Evolutionary conservation across 2,113 vertebrate species (phyloP), one percentile per base, ranked within the genome.

Genomic region (Suricata suricatta): DNA sequence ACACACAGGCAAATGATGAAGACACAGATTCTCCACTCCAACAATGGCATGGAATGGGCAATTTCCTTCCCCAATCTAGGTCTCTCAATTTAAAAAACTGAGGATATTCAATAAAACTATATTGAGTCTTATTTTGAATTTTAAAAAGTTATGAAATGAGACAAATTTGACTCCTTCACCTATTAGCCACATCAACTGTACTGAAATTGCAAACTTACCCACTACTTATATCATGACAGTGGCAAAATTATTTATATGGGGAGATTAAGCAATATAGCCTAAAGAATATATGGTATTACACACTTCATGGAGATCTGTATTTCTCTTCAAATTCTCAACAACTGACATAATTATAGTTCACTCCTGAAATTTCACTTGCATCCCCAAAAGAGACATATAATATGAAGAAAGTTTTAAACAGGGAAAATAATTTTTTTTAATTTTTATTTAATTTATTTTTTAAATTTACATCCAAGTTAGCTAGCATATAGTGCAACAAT

Each of bases 241-340:
- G 16, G 74, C 69, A 98, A 80, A 97, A 92, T 54, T 68, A 85
- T 72, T 72, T 83, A 81, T 21, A 94, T 33, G 50, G 16, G 79
- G 11, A 96, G 38, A 95, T 83, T 44, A 82, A 95, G 16, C 69
- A 83, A 74, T 77, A 47, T 2, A 88, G 63, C 66, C 31, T 47
- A 96, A 93, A 60, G 50, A 41, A 77, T 76, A 88, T 77, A 69
- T 69, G n/a, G 6, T 85, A 82, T 54, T 79, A 57, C 17, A 79
- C 7, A 64, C 35, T 80, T 84, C 60, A 87, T n/a, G 33, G 79
- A 81, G 44, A 81, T 60, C 57, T 93, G 8, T 72, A 57, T 57
- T 92, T 80, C 88, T 80, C 85, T 52, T 31, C 80, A 89, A 96
- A 92, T 80, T 93, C 31, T 71, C 50, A 96, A 96, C 25, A 93